Base-by-base conservation (phyloP, 1,140 invertebrate species). In the Nilaparvata lugens region DNA sequence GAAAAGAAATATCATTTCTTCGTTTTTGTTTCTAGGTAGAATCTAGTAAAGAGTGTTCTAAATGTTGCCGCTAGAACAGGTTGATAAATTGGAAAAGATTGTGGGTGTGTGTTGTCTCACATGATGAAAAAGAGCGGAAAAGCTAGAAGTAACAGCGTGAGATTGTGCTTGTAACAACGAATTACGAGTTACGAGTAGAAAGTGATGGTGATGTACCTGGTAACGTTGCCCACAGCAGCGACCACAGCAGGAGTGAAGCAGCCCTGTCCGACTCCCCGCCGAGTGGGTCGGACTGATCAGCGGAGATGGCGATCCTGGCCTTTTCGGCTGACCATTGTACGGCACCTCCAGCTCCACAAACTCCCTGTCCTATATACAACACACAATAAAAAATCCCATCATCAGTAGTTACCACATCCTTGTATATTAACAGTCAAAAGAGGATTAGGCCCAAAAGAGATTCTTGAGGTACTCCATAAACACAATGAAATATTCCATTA, bases 321-420 rank as follows among this genome's bases (percentile, higher is more conserved):
- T 81, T 76, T 93, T 96, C 68, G 91, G 81, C 75, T 92, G 83
- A 4, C 91, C 93, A 74, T 96, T 97, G 77, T 83, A 95, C 11
- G 93, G 90, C 71, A 92, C 88, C 70, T 97, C 95, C 81, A 96
- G 84, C 76, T 97, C 94, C 60, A 96, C 89, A 77, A 97, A 97
- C 76, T 97, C 93, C 58, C 94, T 88, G 76, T 97, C 93, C 93
- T 96, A 80, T 45, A 77, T 76, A 65, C 67, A 67, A 64, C 62
- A 55, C 52, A 64, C 35, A 63, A 56, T 21, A 48, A 6, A 45
- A 52, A 9, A 52, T 60, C 3, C 52, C 2, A 35, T 28, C 31
- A 53, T 18, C 21, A 23, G 25, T 28, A 28, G 7, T 28, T 28
- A 28, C 7, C 25, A 3, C 3, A 28, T 28, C 7, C 25, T 28